phyloP scores from a whole-genome alignment of 2,797 vertebrate species.

The Esox lucius region DNA sequence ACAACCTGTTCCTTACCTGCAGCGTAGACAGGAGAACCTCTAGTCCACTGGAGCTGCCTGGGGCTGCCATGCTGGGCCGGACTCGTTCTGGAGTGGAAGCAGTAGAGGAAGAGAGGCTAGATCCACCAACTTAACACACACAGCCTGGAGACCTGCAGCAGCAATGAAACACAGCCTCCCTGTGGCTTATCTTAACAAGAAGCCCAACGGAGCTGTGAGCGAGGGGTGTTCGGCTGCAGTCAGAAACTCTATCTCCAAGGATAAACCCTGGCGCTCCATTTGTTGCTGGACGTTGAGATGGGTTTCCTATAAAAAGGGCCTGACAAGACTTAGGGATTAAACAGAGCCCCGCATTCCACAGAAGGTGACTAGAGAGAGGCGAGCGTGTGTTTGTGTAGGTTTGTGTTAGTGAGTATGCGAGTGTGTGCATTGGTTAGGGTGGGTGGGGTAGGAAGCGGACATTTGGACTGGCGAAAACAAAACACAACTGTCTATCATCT shows the following conservation, averaged over 20 bases:
- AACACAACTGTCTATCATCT: not conserved
- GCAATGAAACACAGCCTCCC: constrained; percentile 6
- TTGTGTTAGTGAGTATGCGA: not conserved
- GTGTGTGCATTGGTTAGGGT: not conserved
- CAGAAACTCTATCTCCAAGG: constrained; percentile 2
- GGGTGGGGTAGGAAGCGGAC: not conserved
- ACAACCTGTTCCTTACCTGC: constrained; percentile 12
- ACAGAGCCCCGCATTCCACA: not conserved
- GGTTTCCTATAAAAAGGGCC: constrained; percentile 11
- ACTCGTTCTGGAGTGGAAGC: constrained; percentile 9
- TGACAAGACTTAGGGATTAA: constrained; percentile 15
- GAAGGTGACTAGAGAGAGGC: not conserved
- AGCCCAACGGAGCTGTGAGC: not conserved
- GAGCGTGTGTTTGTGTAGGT: not conserved
- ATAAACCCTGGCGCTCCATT: not conserved
- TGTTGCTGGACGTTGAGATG: not conserved
- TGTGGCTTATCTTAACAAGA: constrained; percentile 6
- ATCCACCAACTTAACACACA: not conserved
- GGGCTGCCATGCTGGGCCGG: not conserved
- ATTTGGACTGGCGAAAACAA: not conserved
- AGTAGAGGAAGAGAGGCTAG: not conserved
- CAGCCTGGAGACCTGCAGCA: not conserved
- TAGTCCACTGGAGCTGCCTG: constrained; percentile 14
- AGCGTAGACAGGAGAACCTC: constrained; percentile 16
- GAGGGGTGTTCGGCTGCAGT: too few species aligned